Evolutionary conservation across 2,888 invertebrate genomes (phyloP), one percentile per base, ranked within the genome.

Genomic region (Calliphora vomitoria): DNA sequence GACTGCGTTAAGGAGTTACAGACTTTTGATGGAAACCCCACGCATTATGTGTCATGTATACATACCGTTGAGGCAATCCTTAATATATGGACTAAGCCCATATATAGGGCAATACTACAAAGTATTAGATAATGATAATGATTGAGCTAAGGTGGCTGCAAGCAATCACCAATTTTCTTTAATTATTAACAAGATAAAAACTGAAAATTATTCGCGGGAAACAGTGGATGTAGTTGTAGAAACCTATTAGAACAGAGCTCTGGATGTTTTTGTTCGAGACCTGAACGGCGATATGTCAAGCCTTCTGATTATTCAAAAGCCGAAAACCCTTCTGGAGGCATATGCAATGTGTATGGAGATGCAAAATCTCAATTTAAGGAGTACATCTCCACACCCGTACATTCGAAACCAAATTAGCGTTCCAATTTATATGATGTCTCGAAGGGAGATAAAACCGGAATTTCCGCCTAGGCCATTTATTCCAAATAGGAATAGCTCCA

Each of bases 331-430:
- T 4, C 66, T 20, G 11, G 11, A 20, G 10, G 55, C 47, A 25
- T 69, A 69, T 20, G 47, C 50, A 15, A 38, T 18, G 41, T 69
- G 69, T 8, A 50, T 69, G 31, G 69, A 69, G 8, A 69, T 69
- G 69, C 31, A 53, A 50, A 50, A 69, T 5, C 68, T 68, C 8
- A 68, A 50, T 31, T 35, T n/a, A n/a, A n/a, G n/a, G n/a, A n/a
- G n/a, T n/a, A n/a, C n/a, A n/a, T 8, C 31, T 53, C 53, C 25
- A 8, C 68, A 68, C 31, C 44, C 47, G 5, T 20, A n/a, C 20
- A n/a, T 25, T 38, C 75, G 18, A 1, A 71, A 68, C 8, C 68
- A 68, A 10, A 25, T 68, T 8, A 68, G 15, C 35, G 62, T 38
- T n/a, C 62, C 62, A 38, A 38, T 38, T 64, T 38, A 64, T 64